Conservation (phyloP, 2,797 vertebrate species). For the Lagocephalus sceleratus region DNA sequence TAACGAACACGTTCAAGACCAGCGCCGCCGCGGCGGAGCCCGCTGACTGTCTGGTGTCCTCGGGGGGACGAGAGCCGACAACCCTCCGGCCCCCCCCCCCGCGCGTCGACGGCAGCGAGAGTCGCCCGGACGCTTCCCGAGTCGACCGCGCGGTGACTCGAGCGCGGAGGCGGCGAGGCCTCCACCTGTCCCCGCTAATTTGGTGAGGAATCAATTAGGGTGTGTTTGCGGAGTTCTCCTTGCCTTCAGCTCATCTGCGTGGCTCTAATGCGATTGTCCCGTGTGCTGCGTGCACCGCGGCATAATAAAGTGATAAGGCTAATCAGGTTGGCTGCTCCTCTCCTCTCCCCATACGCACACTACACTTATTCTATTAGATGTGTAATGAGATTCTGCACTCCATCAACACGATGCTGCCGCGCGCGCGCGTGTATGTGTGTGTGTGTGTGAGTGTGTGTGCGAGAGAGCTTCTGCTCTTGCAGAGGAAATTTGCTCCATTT, state of each 20-base stretch:
- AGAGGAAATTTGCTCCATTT: slow-evolving; percentile 88
- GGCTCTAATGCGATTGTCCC: slow-evolving; percentile 98
- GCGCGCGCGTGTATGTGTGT: slow-evolving; percentile 39
- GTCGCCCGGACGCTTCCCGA: slow-evolving; percentile 36
- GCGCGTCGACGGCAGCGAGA: too few species aligned
- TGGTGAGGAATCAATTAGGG: slow-evolving; percentile 84
- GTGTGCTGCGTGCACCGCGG: slow-evolving; percentile 88
- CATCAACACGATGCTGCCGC: slow-evolving; percentile 76
- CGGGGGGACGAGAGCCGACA: too few species aligned
- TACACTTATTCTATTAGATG: slow-evolving; percentile 97
- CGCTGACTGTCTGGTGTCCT: too few species aligned
- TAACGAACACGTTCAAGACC: slow-evolving; percentile 2
- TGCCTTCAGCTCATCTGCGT: slow-evolving; percentile 90
- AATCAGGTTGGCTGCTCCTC: slow-evolving; percentile 87
- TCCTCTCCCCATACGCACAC: slow-evolving; percentile 87
- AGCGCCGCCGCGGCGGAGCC: too few species aligned
- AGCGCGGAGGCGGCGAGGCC: slow-evolving; percentile 55
- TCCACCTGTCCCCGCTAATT: slow-evolving; percentile 81
- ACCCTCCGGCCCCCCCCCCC: too few species aligned
- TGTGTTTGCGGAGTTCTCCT: slow-evolving; percentile 81
- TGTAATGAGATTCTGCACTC: slow-evolving; percentile 96
- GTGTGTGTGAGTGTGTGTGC: slow-evolving; percentile 48
- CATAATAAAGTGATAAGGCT: slow-evolving; percentile 97
- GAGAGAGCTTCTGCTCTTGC: slow-evolving; percentile 74
- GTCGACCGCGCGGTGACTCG: slow-evolving; percentile 51